Evolutionary conservation across 2,888 invertebrate genomes (phyloP), one percentile per base, ranked within the genome.

Genomic region (Malachius bipustulatus): DNA sequence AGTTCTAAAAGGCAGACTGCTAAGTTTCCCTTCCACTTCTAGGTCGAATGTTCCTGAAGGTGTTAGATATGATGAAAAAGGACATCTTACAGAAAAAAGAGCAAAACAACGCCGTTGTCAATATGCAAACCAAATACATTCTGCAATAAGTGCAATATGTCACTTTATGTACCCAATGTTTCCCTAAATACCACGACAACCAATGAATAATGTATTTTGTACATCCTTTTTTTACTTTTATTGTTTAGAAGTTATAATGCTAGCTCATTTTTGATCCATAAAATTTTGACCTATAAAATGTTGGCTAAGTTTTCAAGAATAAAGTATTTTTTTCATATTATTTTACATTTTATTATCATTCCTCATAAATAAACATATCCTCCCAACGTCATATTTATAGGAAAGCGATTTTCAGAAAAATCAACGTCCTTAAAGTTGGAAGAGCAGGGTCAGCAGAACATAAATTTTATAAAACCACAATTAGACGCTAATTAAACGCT

Each of bases 61-160:
- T 32, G 32, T 32, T 10, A 32, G 24, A 24, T 13, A 12, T 4
- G 26, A 32, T 32, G 13, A 24, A 24, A 2, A 4, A 19, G 9
- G 4, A 24, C 26, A 24, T 24, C 14, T 24, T 32, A 19, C 26
- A 11, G 12, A 24, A 19, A 24, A 32, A 14, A 11, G 26, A 6
- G 3, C 3, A 4, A 32, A 32, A 19, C 19, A 32, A 19, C 32
- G 32, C 13, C 32, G 32, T 4, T 12, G 32, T 4, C 32, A 24
- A 9, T 32, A 13, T 10, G 9, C 16, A 19, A 32, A 32, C 32
- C 32, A n/a, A 9, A 10, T 3, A 32, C 19, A 32, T 32, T 32
- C 19, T 32, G 32, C 19, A 32, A 11, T n/a, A 24, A 32, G 13
- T 16, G 32, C 10, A 14, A 19, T n/a, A n/a, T 10, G 19, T 32